A percentile compares a stretch with the other conserved stretches of the same genome.
Evolutionary conservation across 2,888 invertebrate genomes (phyloP).

Genomic region (Stegana nigrithorax): DNA sequence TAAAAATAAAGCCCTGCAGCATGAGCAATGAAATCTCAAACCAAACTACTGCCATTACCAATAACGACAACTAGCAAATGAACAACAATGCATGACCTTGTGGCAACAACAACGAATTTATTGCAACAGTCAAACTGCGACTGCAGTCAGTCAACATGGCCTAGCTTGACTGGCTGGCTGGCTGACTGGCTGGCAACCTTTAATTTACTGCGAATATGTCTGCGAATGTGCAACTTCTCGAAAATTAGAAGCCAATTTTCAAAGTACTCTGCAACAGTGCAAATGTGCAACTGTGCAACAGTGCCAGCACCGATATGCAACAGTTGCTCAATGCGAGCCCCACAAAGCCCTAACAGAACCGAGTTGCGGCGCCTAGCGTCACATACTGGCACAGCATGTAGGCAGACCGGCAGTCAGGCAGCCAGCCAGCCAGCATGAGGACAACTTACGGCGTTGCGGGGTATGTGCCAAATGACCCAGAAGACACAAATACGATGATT

Average conservation of each 20-base stretch:
- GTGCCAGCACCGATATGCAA: not conserved
- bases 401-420: not conserved
- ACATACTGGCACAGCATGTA: not conserved
- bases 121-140: not conserved
- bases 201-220: not conserved
- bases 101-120: not conserved
- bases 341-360: not conserved
- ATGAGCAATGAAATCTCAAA: no score
- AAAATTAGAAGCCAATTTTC: not conserved
- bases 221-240: not conserved
- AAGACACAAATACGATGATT: not conserved
- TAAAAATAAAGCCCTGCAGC: no score
- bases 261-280: no score
- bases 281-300: no score
- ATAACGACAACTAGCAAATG: no score
- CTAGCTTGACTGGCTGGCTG: not conserved
- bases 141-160: not conserved
- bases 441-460: no score
- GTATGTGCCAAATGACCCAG: not conserved
- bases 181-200: not conserved
- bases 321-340: not conserved
- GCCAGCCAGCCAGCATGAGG: no score
- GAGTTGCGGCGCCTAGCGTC: no score
- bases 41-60: no score
- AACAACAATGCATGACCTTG: no score